A percentile compares a stretch with the other conserved stretches of the same genome.
phyloP scores from a whole-genome alignment of 1,140 invertebrate species.

The Sitobion miscanthi region DNA sequence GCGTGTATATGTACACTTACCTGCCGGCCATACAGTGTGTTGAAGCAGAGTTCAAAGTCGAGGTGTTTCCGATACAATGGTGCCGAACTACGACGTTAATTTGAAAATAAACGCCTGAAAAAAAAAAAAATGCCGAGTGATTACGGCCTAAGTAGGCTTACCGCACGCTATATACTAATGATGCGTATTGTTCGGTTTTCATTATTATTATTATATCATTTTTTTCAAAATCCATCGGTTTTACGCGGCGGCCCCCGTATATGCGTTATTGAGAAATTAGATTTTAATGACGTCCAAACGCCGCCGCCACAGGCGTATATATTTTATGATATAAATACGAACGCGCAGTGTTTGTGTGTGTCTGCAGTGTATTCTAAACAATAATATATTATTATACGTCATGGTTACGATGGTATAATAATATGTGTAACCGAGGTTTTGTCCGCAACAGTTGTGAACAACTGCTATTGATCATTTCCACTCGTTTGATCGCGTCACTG shows the following conservation, averaged over 20 bases:
- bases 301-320: not conserved
- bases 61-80: constrained; percentile 22
- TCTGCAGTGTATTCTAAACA: not conserved
- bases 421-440: not conserved
- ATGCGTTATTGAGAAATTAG: constrained; percentile 20
- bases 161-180: constrained; percentile 11
- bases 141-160: constrained; percentile 17
- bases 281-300: not conserved
- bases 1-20: not conserved
- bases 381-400: no score
- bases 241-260: not conserved
- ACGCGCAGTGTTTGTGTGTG: not conserved
- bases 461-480: not conserved
- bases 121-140: constrained; percentile 17
- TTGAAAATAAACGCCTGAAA: constrained; percentile 26
- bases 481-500: not conserved
- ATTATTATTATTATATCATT: not conserved
- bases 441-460: not conserved
- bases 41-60: not conserved
- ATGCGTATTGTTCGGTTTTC: constrained; percentile 11
- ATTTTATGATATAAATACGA: not conserved
- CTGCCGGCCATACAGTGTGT: not conserved
- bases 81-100: constrained; percentile 17
- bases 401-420: not conserved
- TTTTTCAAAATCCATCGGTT: not conserved